Base-by-base conservation (phyloP, 2,113 vertebrate genomes). In the Dendrocopos noguchii region DNA sequence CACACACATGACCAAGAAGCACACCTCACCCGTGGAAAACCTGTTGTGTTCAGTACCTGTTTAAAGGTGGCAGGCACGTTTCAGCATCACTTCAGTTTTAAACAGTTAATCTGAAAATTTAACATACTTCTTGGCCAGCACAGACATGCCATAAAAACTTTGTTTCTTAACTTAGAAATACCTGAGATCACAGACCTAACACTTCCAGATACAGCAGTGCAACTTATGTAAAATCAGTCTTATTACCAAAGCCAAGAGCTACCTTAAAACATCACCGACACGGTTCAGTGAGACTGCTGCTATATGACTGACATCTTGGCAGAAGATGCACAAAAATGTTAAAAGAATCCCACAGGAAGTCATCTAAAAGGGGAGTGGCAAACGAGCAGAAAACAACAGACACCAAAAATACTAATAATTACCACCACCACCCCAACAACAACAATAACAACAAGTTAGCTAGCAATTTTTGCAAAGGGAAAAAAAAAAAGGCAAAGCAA, bases 331-430 rank as follows among this genome's bases (percentile, higher is more conserved):
- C 90, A 97, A 97, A 97, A 97, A 97, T 97, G 95, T 97, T 95
- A 97, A 98, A 98, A 98, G 97, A 96, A 97, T 97, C 95, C 96
- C 95, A 97, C 97, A 98, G 97, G 97, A 98, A 98, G 97, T 97
- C 96, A 97, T 98, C 93, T 95, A 93, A 94, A 97, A 95, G 95
- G 97, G 97, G 97, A 97, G 97, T 97, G 97, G 96, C 97, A 94
- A 97, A 91, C 0, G 12, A 96, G 67, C 92, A 94, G 84, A 96
- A 97, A 97, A 97, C 90, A 96, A 94, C 93, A 95, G 91, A 76
- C 92, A 97, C 93, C 94, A 79, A 70, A 96, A 97, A 96, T 96
- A 84, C 95, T 96, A 95, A 95, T 94, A 96, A 97, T 90, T 93
- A 90, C 56, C 56, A 57, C 3, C 25, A 6, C 27, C n/a, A 7